Evolutionary conservation across 1,140 invertebrate species (phyloP), one percentile per base, ranked within the genome.

Genomic region (Dysdera silvatica): DNA sequence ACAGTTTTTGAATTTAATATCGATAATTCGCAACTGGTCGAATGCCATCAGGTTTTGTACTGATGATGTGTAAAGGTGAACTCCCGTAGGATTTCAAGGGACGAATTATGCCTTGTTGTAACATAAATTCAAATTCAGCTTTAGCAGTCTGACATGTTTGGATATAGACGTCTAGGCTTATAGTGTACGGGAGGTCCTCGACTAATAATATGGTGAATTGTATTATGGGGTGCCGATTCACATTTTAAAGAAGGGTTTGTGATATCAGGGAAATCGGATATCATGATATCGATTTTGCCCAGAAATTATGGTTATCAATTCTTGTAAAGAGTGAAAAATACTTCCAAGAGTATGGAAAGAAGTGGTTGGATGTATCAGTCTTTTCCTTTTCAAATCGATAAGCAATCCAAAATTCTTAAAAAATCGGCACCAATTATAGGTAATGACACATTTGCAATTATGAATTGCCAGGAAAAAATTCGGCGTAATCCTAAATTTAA

Each of bases 1-100:
- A 66, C 33, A 8, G 54, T 68, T 16, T 20, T 6, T 5, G 40
- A 18, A 18, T 68, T 68, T 4, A 59, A 49, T n/a, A 1, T 40
- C 67, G 8, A 40, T 65, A 68, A 37, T 68, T 67, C n/a, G 33
- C 53, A 4, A 52, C 18, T 3, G 54, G 56, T 4, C 67, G n/a
- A 29, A 65, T 29, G 7, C 64, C 61, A 20, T 20, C 52, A n/a
- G 20, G 35, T 23, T 18, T 33, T 41, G 73, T 69, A 0, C 59
- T 68, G 12, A 73, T 68, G 18, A 72, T 58, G 62, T 70, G 68
- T 7, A 71, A 37, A 6, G 60, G 66, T 4, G 69, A 72, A 10
- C 64, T 45, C 56, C 56, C 72, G 5, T 32, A 31, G 35, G 54
- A 68, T 6, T 52, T 56, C 4, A 65, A 72, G n/a, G 45, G 69